Evolutionary conservation across 2,113 vertebrate genomes (phyloP), one percentile per base, ranked within the genome.

Genomic region (Paramisgurnus dabryanus): DNA sequence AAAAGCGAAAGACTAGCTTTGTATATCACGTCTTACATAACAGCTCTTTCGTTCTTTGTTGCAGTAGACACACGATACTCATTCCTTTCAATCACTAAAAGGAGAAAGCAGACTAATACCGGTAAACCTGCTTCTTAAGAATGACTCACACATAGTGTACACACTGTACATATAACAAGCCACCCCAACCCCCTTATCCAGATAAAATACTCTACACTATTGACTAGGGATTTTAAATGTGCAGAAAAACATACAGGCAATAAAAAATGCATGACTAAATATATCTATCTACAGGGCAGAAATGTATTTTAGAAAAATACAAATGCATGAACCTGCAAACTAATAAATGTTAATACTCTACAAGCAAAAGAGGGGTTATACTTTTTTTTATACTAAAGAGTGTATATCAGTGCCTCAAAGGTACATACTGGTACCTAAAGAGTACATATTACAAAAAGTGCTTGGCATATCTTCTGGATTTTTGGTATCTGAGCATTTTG

Each of bases 21-120:
- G 75, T 82, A 53, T 82, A 77, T 85, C 83, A 77, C 68, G 7
- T 84, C 66, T 85, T 85, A 87, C 76, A 60, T 80, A 85, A 87
- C 73, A 10, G 34, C 61, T 72, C 65, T 79, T 53, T 74, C 67
- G 22, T 7, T 67, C 53, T 7, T 43, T 17, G n/a, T 69, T 67
- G 60, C 55, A 64, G 74, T 64, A 73, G 75, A 65, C 55, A 64
- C 17, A 34, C 60, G 47, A 41, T 61, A 58, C 58, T 41, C 40
- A 73, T 55, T 70, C 41, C 57, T 71, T 71, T 63, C 34, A 15
- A 50, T 13, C 50, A 47, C 66, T 67, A 78, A 73, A 65, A 55
- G 17, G 2, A 34, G 27, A 34, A 34, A 34, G 27, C 60, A 7
- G 12, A 75, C 34, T 49, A 49, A 13, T 43, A 34, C 18, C 58